Percentiles rank a stretch among this genome's conserved stretches.
phyloP scores from a whole-genome alignment of 2,888 invertebrate genomes.

The Eulithis testata region DNA sequence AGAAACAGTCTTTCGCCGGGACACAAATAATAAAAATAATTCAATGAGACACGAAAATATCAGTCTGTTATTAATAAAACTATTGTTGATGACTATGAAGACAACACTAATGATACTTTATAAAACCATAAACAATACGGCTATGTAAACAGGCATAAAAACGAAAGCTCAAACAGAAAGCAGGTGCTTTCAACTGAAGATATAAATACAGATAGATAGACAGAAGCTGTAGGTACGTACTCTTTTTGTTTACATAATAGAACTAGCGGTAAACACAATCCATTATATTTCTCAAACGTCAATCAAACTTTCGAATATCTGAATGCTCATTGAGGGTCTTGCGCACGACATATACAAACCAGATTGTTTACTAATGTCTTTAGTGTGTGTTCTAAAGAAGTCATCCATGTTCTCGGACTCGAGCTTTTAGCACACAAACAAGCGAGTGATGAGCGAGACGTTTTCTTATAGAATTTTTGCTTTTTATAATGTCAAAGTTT shows the following conservation, averaged over 20 bases:
- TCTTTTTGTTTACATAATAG: constrained; percentile 39
- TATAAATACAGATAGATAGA: constrained; percentile 21
- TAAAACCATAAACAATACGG: constrained; percentile 20
- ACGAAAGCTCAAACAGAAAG: constrained; percentile 36
- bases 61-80: too few species aligned
- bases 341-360: background rate
- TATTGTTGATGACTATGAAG: background rate
- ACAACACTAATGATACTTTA: constrained; percentile 8
- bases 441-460: too few species aligned
- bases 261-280: constrained; percentile 32
- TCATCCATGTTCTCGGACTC: background rate
- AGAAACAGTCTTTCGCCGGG: too few species aligned
- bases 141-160: constrained; percentile 27
- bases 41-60: too few species aligned
- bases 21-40: too few species aligned
- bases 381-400: constrained; percentile 4
- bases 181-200: constrained; percentile 26
- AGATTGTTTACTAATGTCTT: background rate
- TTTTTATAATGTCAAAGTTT: too few species aligned
- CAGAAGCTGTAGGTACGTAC: constrained; percentile 10
- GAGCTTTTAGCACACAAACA: background rate
- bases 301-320: constrained; percentile 44
- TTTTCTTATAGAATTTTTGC: too few species aligned
- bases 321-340: constrained; percentile 29
- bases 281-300: constrained; percentile 35